These are phyloP conservation scores for Drosophila rhopaloa DNA, from an alignment of 1,140 invertebrate genomes.

Conservation along the genomic window DNA sequence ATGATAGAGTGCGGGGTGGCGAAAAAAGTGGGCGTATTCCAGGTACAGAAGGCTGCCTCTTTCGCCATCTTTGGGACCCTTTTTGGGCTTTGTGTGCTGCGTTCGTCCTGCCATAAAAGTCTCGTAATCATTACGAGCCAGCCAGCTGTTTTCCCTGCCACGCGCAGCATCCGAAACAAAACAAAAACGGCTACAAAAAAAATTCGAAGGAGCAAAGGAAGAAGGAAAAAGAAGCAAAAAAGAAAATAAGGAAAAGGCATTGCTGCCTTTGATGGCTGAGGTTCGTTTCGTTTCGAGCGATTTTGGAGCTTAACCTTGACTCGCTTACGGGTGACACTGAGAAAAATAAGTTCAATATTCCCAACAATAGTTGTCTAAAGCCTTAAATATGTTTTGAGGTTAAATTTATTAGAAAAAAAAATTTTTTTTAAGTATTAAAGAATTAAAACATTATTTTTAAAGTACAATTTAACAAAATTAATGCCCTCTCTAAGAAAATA, in stretches of 20 bases:
- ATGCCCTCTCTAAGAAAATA: no score
- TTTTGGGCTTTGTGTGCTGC: slow-evolving; percentile 40
- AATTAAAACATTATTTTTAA: no score
- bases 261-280: slow-evolving; percentile 48
- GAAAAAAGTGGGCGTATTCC: slow-evolving; percentile 8
- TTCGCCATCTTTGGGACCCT: slow-evolving; percentile 19
- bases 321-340: slow-evolving; percentile 68
- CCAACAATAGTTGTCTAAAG: no score
- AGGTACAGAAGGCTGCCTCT: slow-evolving; percentile 31
- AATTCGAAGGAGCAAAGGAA: slow-evolving; percentile 21
- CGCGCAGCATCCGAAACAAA: slow-evolving; percentile 63
- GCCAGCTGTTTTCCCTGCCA: slow-evolving; percentile 72
- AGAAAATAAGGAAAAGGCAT: slow-evolving; percentile 42
- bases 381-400: no score
- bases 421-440: no score
- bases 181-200: slow-evolving; percentile 43
- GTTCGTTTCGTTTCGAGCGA: slow-evolving; percentile 67
- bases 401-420: no score
- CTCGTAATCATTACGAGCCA: slow-evolving; percentile 79
- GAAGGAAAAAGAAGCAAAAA: slow-evolving; percentile 38
- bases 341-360: not conserved
- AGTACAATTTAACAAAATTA: no score
- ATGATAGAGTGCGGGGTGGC: slow-evolving; percentile 65
- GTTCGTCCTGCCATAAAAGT: slow-evolving; percentile 56
- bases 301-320: slow-evolving; percentile 81